These are phyloP conservation scores for Discoglossus pictus DNA, from an alignment of 2,797 vertebrate genomes.

Conservation along the genomic window DNA sequence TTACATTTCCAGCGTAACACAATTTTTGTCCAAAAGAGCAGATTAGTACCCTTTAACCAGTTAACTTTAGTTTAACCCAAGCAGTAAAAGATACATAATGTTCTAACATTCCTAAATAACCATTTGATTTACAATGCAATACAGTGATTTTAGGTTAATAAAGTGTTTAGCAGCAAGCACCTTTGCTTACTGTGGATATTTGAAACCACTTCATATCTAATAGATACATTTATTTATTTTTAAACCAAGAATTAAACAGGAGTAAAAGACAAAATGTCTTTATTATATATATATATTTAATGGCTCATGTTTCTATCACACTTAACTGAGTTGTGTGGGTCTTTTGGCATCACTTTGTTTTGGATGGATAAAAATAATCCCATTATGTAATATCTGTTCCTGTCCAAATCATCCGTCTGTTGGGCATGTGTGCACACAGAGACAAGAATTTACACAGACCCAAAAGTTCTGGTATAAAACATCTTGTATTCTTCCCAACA, in stretches of 20 bases:
- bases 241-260: slow-evolving; percentile 57
- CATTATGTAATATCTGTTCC: too few relatives aligned
- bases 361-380: too few relatives aligned
- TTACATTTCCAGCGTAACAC: slow-evolving; percentile 45
- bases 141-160: slow-evolving; percentile 50
- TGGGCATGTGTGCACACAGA: too few relatives aligned
- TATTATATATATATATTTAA: slow-evolving; percentile 53
- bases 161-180: slow-evolving; percentile 40
- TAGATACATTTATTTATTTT: neutral
- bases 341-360: slow-evolving; percentile 88
- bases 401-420: too few relatives aligned
- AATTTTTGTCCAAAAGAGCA: slow-evolving; percentile 55
- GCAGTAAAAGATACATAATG: slow-evolving; percentile 62
- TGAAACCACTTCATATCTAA: slow-evolving; percentile 28
- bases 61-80: slow-evolving; percentile 58
- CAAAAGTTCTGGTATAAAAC: too few relatives aligned
- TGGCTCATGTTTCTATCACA: slow-evolving; percentile 73
- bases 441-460: too few relatives aligned
- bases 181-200: slow-evolving; percentile 42
- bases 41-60: slow-evolving; percentile 54
- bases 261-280: slow-evolving; percentile 61
- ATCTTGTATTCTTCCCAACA: too few relatives aligned
- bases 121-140: slow-evolving; percentile 32
- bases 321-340: slow-evolving; percentile 68
- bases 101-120: slow-evolving; percentile 55